A percentile compares a stretch with the other conserved stretches of the same genome.
Conservation (phyloP, 1,140 invertebrate genomes). For the Bathynomus jamesi region DNA sequence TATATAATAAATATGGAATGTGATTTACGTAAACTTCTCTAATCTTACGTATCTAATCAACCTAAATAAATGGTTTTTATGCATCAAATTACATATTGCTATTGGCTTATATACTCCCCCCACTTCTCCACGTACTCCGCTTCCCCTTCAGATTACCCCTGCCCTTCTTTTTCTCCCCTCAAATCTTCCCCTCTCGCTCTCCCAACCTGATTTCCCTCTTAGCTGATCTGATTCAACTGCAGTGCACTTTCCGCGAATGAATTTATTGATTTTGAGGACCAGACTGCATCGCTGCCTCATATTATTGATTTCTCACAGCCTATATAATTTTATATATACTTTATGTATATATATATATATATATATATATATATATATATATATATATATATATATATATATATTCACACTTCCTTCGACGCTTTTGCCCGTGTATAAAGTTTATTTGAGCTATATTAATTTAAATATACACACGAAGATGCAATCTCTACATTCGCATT, state of each 20-base stretch:
- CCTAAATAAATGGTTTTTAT: too few species aligned
- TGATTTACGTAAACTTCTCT: too few species aligned
- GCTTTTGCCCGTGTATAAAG: too few species aligned
- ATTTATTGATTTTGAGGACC: neutral
- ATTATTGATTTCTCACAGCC: neutral
- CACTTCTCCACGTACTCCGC: neutral
- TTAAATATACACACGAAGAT: too few species aligned
- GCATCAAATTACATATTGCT: too few species aligned
- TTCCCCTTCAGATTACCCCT: neutral
- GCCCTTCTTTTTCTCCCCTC: neutral
- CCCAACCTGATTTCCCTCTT: constrained; percentile 1
- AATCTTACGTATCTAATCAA: too few species aligned
- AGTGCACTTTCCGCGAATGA: neutral
- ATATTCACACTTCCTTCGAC: too few species aligned
- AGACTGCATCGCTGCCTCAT: neutral
- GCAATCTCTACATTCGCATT: too few species aligned
- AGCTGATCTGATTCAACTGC: neutral
- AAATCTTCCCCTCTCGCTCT: too few species aligned
- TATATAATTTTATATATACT: neutral
- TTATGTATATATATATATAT: neutral
- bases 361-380: constrained; percentile 3
- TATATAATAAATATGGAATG: too few species aligned
- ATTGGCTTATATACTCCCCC: neutral
- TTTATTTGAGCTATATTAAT: too few species aligned
- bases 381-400: constrained; percentile 3